phyloP scores from a whole-genome alignment of 92 coral and sea anemone genomes.

The Montipora capitata region DNA sequence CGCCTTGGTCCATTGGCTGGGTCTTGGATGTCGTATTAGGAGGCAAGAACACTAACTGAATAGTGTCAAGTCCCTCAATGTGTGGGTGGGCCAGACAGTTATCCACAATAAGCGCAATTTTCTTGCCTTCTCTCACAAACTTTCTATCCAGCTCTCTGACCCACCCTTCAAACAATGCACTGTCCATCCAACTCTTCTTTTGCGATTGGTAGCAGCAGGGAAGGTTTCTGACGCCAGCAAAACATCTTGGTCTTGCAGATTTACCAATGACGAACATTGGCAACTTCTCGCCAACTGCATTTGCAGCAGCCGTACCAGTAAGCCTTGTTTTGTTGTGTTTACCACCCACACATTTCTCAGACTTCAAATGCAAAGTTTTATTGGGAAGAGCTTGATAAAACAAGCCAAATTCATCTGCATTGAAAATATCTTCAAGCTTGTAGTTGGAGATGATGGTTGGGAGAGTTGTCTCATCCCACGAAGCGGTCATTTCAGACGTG shows the following conservation, averaged over 20 bases:
- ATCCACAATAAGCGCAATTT: slow-evolving; percentile 63
- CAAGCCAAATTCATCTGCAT: slow-evolving; percentile 74
- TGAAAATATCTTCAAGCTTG: slow-evolving; percentile 74
- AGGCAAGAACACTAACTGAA: slow-evolving; percentile 68
- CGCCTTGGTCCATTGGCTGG: slow-evolving; percentile 76
- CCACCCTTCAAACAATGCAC: slow-evolving; percentile 72
- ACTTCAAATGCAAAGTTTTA: slow-evolving; percentile 51
- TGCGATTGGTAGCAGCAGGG: slow-evolving; percentile 72
- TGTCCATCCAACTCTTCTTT: slow-evolving; percentile 72
- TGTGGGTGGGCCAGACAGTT: slow-evolving; percentile 72
- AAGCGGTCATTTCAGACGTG: slow-evolving; percentile 56
- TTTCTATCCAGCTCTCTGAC: slow-evolving; percentile 69
- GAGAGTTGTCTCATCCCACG: slow-evolving; percentile 71
- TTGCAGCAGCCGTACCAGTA: slow-evolving; percentile 77
- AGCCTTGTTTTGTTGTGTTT: slow-evolving; percentile 67
- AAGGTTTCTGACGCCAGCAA: slow-evolving; percentile 48
- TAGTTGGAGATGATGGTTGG: slow-evolving; percentile 70
- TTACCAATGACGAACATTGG: slow-evolving; percentile 76
- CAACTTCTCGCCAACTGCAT: slow-evolving; percentile 73
- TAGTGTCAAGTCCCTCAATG: slow-evolving; percentile 50
- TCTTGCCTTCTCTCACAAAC: slow-evolving; percentile 72
- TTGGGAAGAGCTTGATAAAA: slow-evolving; percentile 70
- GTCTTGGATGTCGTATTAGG: slow-evolving; percentile 72
- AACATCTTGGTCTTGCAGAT: slow-evolving; percentile 57
- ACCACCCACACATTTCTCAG: slow-evolving; percentile 49